These are phyloP conservation scores for Arctia plantaginis DNA, from an alignment of 2,888 invertebrate genomes.

Conservation along the genomic window DNA sequence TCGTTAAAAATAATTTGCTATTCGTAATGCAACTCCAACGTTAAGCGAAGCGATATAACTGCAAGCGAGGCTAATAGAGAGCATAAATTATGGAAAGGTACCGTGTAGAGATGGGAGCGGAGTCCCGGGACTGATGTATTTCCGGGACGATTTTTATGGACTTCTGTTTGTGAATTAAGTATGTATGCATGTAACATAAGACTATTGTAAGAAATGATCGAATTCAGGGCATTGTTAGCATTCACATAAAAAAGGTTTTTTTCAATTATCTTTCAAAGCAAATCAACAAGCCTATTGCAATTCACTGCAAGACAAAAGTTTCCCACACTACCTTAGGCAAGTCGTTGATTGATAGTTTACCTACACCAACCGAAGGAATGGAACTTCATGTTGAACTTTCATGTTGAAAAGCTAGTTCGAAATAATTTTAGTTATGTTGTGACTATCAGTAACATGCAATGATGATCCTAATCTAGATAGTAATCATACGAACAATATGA, in stretches of 20 bases:
- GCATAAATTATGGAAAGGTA: constrained; percentile 46
- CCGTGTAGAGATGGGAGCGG: constrained; percentile 28
- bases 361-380: too few species aligned
- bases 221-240: not conserved
- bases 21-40: constrained; percentile 35
- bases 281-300: not conserved
- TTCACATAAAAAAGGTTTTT: not conserved
- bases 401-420: too few species aligned
- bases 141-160: not conserved
- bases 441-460: too few species aligned
- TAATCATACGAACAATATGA: not conserved
- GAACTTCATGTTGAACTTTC: not conserved
- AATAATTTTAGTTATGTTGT: too few species aligned
- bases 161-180: not conserved
- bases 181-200: not conserved
- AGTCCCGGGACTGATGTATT: constrained; percentile 1
- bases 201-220: not conserved
- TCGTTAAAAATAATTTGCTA: constrained; percentile 22
- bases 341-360: too few species aligned
- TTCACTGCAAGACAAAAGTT: too few species aligned
- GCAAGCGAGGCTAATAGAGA: constrained; percentile 43
- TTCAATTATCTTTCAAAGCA: too few species aligned
- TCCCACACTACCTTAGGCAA: too few species aligned
- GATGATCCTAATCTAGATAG: not conserved
- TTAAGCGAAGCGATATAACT: constrained; percentile 45